Evolutionary conservation across 2,113 vertebrate genomes (phyloP).

Genomic region (Psilopogon haemacephalus): DNA sequence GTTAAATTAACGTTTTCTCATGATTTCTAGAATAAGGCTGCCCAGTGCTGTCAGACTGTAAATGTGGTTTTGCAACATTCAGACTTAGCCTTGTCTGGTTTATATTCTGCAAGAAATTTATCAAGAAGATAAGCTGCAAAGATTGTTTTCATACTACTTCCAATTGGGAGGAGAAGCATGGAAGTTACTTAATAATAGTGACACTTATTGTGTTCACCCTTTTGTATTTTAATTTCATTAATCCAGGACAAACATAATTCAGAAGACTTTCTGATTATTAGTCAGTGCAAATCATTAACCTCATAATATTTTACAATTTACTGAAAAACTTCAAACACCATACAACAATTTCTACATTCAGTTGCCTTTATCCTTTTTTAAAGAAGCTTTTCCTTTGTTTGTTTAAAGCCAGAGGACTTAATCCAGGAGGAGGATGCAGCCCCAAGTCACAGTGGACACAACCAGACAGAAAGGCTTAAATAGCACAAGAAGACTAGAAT

Average conservation of each 20-base stretch:
- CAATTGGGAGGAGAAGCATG: background rate
- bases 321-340: background rate
- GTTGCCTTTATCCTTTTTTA: background rate
- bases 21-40: conserved; percentile 3
- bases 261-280: background rate
- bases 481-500: background rate
- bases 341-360: background rate
- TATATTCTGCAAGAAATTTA: background rate
- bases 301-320: conserved; percentile 12
- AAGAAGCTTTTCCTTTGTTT: background rate
- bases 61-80: background rate
- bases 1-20: background rate
- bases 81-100: background rate
- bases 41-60: background rate
- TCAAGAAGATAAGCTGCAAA: background rate
- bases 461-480: conserved; percentile 1
- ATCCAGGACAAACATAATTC: background rate
- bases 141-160: background rate
- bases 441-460: background rate
- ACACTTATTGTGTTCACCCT: background rate
- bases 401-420: background rate
- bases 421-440: background rate
- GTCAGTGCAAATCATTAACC: background rate
- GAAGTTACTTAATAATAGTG: background rate
- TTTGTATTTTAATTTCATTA: conserved; percentile 22